Evolutionary conservation across 2,113 vertebrate species (phyloP).

Genomic region (Numida meleagris): DNA sequence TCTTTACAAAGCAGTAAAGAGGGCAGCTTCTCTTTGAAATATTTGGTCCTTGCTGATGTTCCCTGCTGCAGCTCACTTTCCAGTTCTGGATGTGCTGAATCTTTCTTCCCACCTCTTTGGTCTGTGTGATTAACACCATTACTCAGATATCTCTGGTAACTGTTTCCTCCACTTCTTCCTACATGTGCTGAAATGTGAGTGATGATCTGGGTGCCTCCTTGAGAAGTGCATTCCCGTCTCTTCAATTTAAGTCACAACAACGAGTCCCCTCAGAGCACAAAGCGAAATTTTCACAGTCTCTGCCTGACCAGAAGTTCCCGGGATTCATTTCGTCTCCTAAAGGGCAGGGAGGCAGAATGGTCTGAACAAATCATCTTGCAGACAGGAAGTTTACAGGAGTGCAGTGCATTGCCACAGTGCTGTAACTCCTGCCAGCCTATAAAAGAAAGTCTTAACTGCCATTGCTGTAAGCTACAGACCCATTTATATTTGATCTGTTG

Average conservation of each 20-base stretch:
- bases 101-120: background rate
- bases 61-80: background rate
- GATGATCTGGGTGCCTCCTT: background rate
- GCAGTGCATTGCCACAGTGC: background rate
- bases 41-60: background rate
- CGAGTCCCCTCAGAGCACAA: background rate
- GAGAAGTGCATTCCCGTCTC: background rate
- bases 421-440: background rate
- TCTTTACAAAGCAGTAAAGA: background rate
- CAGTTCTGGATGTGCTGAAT: background rate
- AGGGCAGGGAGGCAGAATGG: background rate
- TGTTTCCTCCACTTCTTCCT: background rate
- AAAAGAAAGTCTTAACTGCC: background rate
- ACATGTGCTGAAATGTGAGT: fast-evolving
- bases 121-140: background rate
- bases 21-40: background rate
- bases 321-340: background rate
- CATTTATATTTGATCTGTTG: background rate
- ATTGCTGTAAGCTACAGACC: background rate
- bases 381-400: background rate
- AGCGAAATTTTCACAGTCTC: background rate
- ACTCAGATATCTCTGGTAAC: background rate
- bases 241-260: background rate
- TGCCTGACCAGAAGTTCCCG: background rate
- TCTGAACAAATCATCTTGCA: background rate